A percentile compares a stretch with the other conserved stretches of the same genome.
Conservation (phyloP, 1,140 invertebrate genomes). For the Drosophila triauraria region DNA sequence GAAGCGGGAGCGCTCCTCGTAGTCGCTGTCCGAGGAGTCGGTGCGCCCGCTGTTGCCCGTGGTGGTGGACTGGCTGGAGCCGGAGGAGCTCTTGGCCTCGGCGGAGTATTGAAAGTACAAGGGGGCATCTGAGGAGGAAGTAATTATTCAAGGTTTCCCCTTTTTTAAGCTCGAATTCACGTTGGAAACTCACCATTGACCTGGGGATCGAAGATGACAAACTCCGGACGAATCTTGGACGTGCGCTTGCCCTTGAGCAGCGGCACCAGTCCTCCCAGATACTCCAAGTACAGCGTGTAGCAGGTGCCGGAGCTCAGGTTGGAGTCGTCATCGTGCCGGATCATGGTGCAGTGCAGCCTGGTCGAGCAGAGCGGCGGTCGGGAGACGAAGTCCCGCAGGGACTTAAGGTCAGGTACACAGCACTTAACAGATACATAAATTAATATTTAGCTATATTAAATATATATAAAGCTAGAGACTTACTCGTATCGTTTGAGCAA, state of each 20-base stretch:
- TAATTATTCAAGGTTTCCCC: background rate
- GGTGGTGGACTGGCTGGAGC: conserved; percentile 85
- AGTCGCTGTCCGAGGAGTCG: conserved; percentile 93
- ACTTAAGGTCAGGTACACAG: conserved; percentile 95
- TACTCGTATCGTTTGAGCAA: conserved; percentile 97
- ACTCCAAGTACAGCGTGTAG: conserved; percentile 98
- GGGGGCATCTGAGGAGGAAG: conserved; percentile 55
- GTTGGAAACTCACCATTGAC: conserved; percentile 87
- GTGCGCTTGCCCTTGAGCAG: conserved; percentile 97
- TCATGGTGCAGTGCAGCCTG: conserved; percentile 97
- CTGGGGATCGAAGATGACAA: conserved; percentile 98
- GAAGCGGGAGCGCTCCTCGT: conserved; percentile 87
- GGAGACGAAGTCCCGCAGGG: conserved; percentile 96
- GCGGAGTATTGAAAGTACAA: conserved; percentile 82
- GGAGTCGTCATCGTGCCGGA: conserved; percentile 94
- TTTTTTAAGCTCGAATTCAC: background rate
- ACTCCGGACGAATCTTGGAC: conserved; percentile 98
- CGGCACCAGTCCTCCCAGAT: conserved; percentile 97
- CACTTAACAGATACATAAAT: conserved; percentile 88
- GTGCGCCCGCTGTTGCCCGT: conserved; percentile 85
- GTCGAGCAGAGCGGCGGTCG: conserved; percentile 93
- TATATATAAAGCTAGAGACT: conserved; percentile 55
- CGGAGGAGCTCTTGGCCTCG: conserved; percentile 86
- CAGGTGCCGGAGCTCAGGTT: conserved; percentile 90
- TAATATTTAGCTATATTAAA: background rate